Base-by-base conservation (phyloP, 2,797 vertebrate species). In the Tolypeutes matacus region DNA sequence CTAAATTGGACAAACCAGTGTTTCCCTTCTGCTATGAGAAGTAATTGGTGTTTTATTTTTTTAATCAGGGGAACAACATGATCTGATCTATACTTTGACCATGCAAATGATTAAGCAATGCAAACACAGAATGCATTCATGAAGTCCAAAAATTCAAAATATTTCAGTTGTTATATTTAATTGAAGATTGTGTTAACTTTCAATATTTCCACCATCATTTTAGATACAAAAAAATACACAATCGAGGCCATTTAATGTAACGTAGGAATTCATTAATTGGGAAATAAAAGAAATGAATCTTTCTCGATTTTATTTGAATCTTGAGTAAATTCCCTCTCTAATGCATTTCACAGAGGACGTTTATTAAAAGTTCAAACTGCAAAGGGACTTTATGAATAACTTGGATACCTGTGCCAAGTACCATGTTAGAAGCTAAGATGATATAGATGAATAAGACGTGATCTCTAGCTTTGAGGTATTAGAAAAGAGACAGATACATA, bases 221-320 rank as follows among this genome's bases (percentile, higher is more conserved):
- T 72, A 34, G 42, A 85, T 62, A 85, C 29, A 36, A 67, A 85
- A 73, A 80, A 18, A 25, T 78, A 92, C 31, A 65, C 77, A 94
- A 31, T 39, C 29, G 25, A 95, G 39, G 17, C 14, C 75, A 8
- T 46, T 86, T 83, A 78, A 65, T 78, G 14, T 65, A 88, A 87
- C 20, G 53, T 11, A 77, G 34, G 7, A 72, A 10, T 81, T 95
- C 82, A 89, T 82, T 86, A 80, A 65, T 56, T 92, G 65, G 7
- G 87, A 93, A 93, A 77, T 58, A 60, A 60, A 86, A 92, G 2
- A 92, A 94, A 88, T 86, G 23, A 91, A 72, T 10, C 21, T 75
- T 64, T 77, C 23, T 64, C 53, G 78, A 36, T 89, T 85, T 91
- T 81, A 69, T 77, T 78, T 95, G 67, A 94, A 82, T 86, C n/a